Conservation (phyloP, 2,113 vertebrate genomes). For the Aramus guarauna region DNA sequence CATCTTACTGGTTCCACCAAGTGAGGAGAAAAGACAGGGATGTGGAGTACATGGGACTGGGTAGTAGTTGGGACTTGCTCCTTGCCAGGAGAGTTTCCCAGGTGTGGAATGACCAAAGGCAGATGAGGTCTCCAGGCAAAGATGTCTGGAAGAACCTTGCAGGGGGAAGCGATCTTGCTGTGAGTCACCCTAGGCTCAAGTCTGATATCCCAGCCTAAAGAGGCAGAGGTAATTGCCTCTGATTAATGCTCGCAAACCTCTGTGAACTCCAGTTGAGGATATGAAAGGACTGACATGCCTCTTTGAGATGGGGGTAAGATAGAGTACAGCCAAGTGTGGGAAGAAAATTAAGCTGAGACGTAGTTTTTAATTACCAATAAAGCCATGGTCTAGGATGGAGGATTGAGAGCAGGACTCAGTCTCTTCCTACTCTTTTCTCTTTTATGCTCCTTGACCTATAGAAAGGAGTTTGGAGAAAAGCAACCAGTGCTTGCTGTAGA, state of each 20-base stretch:
- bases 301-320: constrained; percentile 52
- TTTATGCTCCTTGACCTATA: not conserved
- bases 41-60: not conserved
- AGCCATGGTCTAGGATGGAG: not conserved
- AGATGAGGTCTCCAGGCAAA: constrained; percentile 2
- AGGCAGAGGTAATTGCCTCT: constrained; percentile 47
- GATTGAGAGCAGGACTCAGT: not conserved
- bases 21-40: not conserved
- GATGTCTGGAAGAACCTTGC: constrained; percentile 18
- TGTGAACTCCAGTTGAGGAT: constrained; percentile 50
- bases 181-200: constrained; percentile 31
- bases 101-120: not conserved
- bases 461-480: not conserved
- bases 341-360: constrained; percentile 53
- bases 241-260: constrained; percentile 46
- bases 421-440: not conserved
- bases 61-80: not conserved
- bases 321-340: constrained; percentile 50
- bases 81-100: constrained; percentile 34
- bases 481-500: not conserved
- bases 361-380: constrained; percentile 55
- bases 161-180: not conserved
- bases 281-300: constrained; percentile 47
- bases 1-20: not conserved
- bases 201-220: constrained; percentile 40